phyloP scores from a whole-genome alignment of 1,140 invertebrate genomes.

The Neelides sp. region DNA sequence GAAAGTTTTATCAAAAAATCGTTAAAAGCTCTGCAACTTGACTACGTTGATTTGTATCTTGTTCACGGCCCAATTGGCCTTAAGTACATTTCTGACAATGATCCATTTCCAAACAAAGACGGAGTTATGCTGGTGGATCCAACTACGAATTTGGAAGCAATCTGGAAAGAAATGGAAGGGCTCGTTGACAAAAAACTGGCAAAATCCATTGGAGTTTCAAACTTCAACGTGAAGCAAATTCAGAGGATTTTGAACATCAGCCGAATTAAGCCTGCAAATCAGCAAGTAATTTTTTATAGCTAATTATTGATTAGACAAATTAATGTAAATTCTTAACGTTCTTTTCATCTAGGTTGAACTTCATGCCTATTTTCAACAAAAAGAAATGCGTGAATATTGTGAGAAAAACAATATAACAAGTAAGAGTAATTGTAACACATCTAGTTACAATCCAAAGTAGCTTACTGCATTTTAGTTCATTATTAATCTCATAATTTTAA shows the following conservation, averaged over 20 bases:
- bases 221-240: slow-evolving; percentile 39
- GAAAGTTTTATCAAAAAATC: slow-evolving; percentile 58
- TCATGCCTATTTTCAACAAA: slow-evolving; percentile 41
- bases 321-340: background rate
- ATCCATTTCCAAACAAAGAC: slow-evolving; percentile 18
- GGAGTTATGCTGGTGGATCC: slow-evolving; percentile 20
- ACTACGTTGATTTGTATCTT: slow-evolving; percentile 65
- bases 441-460: too few species aligned
- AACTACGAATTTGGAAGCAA: background rate
- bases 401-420: slow-evolving; percentile 34
- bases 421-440: too few species aligned
- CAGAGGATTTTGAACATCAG: slow-evolving; percentile 35
- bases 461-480: too few species aligned
- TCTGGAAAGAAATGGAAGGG: slow-evolving; percentile 38
- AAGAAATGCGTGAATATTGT: slow-evolving; percentile 36
- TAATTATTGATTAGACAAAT: background rate
- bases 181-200: slow-evolving; percentile 2
- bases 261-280: slow-evolving; percentile 2
- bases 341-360: too few species aligned
- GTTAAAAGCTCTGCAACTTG: slow-evolving; percentile 53
- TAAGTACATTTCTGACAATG: slow-evolving; percentile 27
- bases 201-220: slow-evolving; percentile 40
- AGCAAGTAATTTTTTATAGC: slow-evolving; percentile 1
- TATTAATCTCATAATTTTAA: too few species aligned
- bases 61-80: slow-evolving; percentile 36